Conservation (phyloP, 2,113 vertebrate genomes). For the Blennius ocellaris region DNA sequence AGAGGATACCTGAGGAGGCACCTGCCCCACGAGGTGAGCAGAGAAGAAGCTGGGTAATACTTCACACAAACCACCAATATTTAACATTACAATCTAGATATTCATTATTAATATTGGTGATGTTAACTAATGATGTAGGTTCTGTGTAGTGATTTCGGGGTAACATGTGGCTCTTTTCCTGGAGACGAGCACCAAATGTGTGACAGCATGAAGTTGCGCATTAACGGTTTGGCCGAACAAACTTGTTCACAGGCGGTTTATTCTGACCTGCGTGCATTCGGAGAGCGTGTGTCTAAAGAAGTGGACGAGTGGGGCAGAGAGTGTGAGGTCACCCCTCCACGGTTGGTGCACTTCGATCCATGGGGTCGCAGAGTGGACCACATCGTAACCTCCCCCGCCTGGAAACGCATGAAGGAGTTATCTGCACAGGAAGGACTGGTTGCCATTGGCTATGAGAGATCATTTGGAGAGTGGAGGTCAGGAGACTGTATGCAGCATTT, state of each 20-base stretch:
- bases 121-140: background rate
- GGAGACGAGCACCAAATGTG: too few relatives aligned
- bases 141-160: too few relatives aligned
- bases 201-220: too few relatives aligned
- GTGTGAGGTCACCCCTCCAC: slow-evolving; percentile 83
- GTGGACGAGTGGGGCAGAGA: slow-evolving; percentile 81
- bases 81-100: too few relatives aligned
- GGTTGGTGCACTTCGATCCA: slow-evolving; percentile 80
- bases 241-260: slow-evolving; percentile 65
- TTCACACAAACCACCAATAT: too few relatives aligned
- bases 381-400: slow-evolving; percentile 83
- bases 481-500: background rate
- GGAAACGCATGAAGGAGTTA: slow-evolving; percentile 86
- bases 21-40: slow-evolving; percentile 81
- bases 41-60: background rate
- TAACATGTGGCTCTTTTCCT: too few relatives aligned
- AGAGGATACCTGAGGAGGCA: slow-evolving; percentile 81
- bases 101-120: background rate
- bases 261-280: slow-evolving; percentile 83
- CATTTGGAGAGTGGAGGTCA: slow-evolving; percentile 84
- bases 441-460: slow-evolving; percentile 85
- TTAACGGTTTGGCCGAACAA: background rate
- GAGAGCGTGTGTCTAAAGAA: slow-evolving; percentile 77
- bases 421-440: slow-evolving; percentile 84
- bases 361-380: slow-evolving; percentile 83